A percentile compares a stretch with the other conserved stretches of the same genome.
Conservation (phyloP, 2,888 invertebrate species). For the Phasia obesa region DNA sequence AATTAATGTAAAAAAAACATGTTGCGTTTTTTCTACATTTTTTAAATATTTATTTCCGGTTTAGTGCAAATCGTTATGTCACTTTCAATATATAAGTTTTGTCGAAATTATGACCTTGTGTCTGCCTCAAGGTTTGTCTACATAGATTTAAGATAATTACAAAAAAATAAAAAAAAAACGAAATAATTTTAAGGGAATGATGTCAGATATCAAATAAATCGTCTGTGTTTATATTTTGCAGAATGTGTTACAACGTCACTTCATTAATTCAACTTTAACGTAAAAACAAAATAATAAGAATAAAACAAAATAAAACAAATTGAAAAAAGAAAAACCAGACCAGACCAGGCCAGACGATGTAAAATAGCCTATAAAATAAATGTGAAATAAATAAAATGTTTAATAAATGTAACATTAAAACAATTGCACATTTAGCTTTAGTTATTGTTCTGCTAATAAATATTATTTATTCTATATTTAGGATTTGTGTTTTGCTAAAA, state of each 20-base stretch:
- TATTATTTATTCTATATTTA: conserved; percentile 50
- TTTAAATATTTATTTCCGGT: conserved; percentile 16
- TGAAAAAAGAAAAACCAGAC: neutral
- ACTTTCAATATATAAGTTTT: conserved; percentile 47
- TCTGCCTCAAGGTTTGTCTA: conserved; percentile 54
- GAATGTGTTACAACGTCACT: conserved; percentile 50
- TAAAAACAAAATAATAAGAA: neutral
- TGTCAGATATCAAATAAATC: conserved; percentile 56
- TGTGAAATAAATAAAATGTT: conserved; percentile 6
- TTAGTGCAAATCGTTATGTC: conserved; percentile 43
- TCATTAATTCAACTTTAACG: conserved; percentile 37
- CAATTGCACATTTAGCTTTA: conserved; percentile 3
- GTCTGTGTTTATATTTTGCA: conserved; percentile 49
- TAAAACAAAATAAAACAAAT: conserved; percentile 4
- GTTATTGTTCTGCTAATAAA: conserved; percentile 23
- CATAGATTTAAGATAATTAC: conserved; percentile 50
- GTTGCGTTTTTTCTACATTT: neutral
- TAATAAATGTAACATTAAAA: neutral
- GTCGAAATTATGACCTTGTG: conserved; percentile 52
- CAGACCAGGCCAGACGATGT: no score
- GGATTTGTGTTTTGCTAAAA: conserved; percentile 44
- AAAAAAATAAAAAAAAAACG: conserved; percentile 16
- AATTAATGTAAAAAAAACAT: neutral
- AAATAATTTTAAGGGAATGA: conserved; percentile 51
- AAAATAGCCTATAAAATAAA: neutral